Conservation (phyloP, 2,888 invertebrate species). For the Campopleginae sp. region DNA sequence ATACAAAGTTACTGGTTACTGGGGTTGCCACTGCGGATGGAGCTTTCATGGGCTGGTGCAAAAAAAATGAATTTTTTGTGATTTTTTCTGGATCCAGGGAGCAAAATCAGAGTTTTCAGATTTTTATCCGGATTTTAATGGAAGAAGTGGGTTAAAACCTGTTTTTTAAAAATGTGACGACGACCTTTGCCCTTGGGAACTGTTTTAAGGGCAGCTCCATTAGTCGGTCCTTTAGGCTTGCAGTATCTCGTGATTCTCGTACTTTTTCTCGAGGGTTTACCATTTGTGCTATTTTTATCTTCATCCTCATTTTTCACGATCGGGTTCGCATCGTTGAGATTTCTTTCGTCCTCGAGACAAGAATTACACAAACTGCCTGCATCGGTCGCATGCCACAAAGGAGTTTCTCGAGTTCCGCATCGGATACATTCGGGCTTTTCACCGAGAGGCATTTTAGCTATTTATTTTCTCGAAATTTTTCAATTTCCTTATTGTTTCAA, state of each 20-base stretch:
- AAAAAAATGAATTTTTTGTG: not conserved
- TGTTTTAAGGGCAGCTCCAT: constrained; percentile 78
- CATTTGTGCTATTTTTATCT: constrained; percentile 75
- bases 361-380: constrained; percentile 91
- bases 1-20: constrained; percentile 92
- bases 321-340: constrained; percentile 76
- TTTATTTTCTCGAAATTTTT: not conserved
- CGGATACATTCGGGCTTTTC: constrained; percentile 88
- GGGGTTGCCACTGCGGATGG: constrained; percentile 93
- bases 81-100: not conserved
- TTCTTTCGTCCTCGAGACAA: constrained; percentile 87
- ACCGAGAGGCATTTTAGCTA: constrained; percentile 83
- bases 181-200: constrained; percentile 90
- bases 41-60: constrained; percentile 89
- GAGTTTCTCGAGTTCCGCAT: constrained; percentile 89
- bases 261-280: constrained; percentile 86
- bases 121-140: not conserved
- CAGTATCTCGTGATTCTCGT: constrained; percentile 86
- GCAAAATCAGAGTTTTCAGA: not conserved
- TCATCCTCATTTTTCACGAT: constrained; percentile 79
- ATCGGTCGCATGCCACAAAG: constrained; percentile 91
- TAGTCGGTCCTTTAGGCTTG: constrained; percentile 84
- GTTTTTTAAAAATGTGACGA: constrained; percentile 91
- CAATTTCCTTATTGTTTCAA: not conserved
- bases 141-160: constrained; percentile 75